Percentiles rank a stretch among this genome's conserved stretches.
Evolutionary conservation across 2,888 invertebrate genomes (phyloP).

Genomic region (Acleris literana): DNA sequence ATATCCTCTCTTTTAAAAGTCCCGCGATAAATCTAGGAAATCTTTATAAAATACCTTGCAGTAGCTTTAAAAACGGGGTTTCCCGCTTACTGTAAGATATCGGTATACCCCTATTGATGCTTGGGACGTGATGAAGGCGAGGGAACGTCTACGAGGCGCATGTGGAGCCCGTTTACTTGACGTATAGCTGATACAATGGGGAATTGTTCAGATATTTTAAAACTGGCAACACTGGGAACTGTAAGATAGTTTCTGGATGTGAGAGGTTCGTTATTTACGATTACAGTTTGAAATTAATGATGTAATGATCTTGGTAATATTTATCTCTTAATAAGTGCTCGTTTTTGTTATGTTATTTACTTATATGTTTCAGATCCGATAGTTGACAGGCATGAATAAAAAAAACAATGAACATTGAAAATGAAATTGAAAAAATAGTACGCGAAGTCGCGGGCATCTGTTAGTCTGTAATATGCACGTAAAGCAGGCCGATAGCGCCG

Average conservation of each 20-base stretch:
- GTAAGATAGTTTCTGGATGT: not conserved
- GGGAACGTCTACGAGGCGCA: slow-evolving; percentile 1
- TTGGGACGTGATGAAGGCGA: slow-evolving; percentile 5
- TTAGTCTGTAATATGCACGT: slow-evolving; percentile 12
- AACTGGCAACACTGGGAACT: slow-evolving; percentile 9
- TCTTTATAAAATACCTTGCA: slow-evolving; percentile 17
- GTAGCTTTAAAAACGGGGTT: slow-evolving; percentile 9
- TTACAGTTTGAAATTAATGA: no score
- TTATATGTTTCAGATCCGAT: no score
- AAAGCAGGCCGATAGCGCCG: not conserved
- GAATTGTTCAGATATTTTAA: slow-evolving; percentile 28
- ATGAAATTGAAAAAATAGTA: no score
- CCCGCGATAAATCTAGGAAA: slow-evolving; percentile 2
- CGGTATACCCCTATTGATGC: slow-evolving; percentile 29
- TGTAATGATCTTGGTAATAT: no score
- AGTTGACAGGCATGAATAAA: no score
- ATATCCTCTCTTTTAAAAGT: not conserved
- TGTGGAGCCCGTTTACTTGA: slow-evolving; percentile 8
- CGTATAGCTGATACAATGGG: slow-evolving; percentile 23
- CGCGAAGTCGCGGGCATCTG: not conserved
- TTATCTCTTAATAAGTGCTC: no score
- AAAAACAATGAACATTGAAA: no score
- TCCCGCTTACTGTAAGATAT: slow-evolving; percentile 9
- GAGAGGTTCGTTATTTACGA: not conserved
- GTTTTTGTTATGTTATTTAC: no score